phyloP scores from a whole-genome alignment of 2,888 invertebrate species.

The Ceramica pisi region DNA sequence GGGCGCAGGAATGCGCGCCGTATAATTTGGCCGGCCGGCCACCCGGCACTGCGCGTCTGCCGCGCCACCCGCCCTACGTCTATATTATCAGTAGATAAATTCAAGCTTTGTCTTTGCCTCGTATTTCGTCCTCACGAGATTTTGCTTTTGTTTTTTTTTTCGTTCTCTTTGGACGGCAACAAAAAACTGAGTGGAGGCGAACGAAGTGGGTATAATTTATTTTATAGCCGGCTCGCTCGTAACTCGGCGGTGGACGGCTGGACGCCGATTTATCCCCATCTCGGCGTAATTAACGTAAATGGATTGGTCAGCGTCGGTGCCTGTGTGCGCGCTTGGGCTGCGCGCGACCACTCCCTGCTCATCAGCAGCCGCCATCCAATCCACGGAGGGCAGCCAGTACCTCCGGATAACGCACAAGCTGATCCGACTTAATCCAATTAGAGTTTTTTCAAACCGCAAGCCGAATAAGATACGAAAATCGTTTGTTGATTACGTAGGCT shows the following conservation, averaged over 20 bases:
- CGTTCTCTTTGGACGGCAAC: conserved; percentile 84
- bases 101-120: conserved; percentile 91
- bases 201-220: conserved; percentile 91
- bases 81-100: conserved; percentile 91
- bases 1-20: conserved; percentile 87
- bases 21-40: conserved; percentile 89
- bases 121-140: conserved; percentile 90
- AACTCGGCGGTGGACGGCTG: conserved; percentile 90
- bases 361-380: conserved; percentile 68
- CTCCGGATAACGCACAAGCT: conserved; percentile 57
- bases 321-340: conserved; percentile 77
- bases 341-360: conserved; percentile 77
- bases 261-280: conserved; percentile 90
- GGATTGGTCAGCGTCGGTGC: conserved; percentile 87
- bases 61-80: conserved; percentile 88
- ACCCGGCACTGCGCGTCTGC: conserved; percentile 86
- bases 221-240: conserved; percentile 90
- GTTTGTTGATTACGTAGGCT: conserved; percentile 83
- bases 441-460: conserved; percentile 84
- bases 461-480: conserved; percentile 82
- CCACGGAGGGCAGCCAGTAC: conserved; percentile 60
- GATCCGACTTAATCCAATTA: conserved; percentile 81
- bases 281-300: conserved; percentile 90
- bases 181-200: conserved; percentile 90
- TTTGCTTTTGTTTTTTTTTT: conserved; percentile 88